Conservation (phyloP, 2,113 vertebrate genomes). For the Hemicordylus capensis region DNA sequence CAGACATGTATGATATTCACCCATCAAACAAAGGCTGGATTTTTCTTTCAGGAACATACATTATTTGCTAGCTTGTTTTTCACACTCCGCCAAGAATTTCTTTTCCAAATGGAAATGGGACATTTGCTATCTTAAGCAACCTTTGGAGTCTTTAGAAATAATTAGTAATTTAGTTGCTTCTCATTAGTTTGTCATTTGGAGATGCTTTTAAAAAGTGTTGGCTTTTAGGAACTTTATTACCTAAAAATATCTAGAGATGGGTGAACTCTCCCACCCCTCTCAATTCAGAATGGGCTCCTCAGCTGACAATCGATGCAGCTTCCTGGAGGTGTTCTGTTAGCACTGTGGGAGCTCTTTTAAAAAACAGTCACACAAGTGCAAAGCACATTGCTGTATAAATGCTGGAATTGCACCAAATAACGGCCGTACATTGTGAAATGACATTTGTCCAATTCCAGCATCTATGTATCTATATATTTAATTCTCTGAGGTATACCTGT, state of each 20-base stretch:
- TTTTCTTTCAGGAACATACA: not conserved
- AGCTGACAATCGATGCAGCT: too few relatives aligned
- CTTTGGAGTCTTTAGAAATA: not conserved
- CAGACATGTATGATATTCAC: conserved; percentile 8
- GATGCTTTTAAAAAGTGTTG: not conserved
- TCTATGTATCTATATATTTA: too few relatives aligned
- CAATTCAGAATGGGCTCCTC: not conserved
- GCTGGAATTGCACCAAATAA: too few relatives aligned
- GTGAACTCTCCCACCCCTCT: not conserved
- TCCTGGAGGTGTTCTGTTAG: too few relatives aligned
- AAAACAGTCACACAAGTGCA: too few relatives aligned
- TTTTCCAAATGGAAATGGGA: not conserved
- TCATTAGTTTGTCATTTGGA: not conserved
- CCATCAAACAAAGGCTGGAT: conserved; percentile 1
- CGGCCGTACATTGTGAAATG: too few relatives aligned
- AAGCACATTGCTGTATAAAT: too few relatives aligned
- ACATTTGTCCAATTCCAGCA: too few relatives aligned
- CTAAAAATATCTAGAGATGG: too few relatives aligned
- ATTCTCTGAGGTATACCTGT: too few relatives aligned
- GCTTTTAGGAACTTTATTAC: not conserved
- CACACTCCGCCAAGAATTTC: not conserved
- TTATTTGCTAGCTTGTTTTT: not conserved
- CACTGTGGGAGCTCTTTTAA: too few relatives aligned
- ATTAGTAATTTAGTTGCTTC: not conserved
- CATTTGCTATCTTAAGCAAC: not conserved